Base-by-base conservation (phyloP, 1,140 invertebrate species). In the Cryptotermes secundus region DNA sequence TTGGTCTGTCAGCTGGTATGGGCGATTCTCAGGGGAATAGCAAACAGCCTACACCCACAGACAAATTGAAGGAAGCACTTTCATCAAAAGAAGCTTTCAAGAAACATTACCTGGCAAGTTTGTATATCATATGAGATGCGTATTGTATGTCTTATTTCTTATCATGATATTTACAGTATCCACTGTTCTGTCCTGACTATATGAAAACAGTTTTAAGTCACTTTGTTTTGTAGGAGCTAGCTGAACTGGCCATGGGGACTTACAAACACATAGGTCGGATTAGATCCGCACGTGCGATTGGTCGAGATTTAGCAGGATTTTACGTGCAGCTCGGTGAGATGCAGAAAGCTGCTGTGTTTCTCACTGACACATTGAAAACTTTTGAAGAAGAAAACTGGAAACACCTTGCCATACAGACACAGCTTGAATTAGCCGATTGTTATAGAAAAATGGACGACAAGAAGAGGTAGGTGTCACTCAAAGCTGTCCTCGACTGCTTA, bases 251-350 rank as follows among this genome's bases (percentile, higher is more conserved):
- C 34, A 85, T 85, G 85, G 85, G 85, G 79, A 99, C 97, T 1
- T 99, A 97, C 88, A 99, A 99, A 89, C 97, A 99, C 90, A 97
- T 99, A 86, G 94, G 96, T 14, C 93, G 97, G 81, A 91, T 96
- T 84, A 90, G 97, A 85, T 96, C 94, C 65, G 97, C 98, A 0
- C 92, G 97, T 82, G 91, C 96, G 31, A 96, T 99, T 85, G 98
- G 98, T 0, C 92, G 95, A 85, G 96, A 98, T 88, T 89, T 99
- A 34, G 97, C 98, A 0, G 92, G 94, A 38, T 98, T 99, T 88
- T 98, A 99, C 88, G 94, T 96, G 87, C 94, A 96, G 84, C 90
- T 96, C 1, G 96, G 95, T 3, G 96, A 98, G 88, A 94, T 95
- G 14, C 93, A 96, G 85, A 98, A 98, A 90, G 96, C 97, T 0